Conservation (phyloP, 2,113 vertebrate species). For the Rhombomys opimus region DNA sequence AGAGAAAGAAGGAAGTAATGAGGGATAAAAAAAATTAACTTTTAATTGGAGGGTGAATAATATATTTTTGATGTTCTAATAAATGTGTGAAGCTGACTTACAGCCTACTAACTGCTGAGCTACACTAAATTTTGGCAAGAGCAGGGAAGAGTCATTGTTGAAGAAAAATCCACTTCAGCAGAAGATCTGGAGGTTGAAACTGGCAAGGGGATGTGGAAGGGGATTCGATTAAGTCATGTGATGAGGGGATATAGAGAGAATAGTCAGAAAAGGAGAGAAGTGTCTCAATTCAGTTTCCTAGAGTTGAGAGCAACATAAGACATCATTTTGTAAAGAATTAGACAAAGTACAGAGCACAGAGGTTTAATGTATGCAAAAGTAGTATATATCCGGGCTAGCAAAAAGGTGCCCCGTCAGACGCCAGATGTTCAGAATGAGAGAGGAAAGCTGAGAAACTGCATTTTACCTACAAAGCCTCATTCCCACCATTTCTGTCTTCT, state of each 20-base stretch:
- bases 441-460: neutral
- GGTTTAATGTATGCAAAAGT: constrained; percentile 45
- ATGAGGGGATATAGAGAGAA: neutral
- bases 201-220: neutral
- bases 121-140: constrained; percentile 26
- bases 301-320: constrained; percentile 26
- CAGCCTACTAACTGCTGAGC: neutral
- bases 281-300: constrained; percentile 11
- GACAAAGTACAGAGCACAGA: constrained; percentile 18
- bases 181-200: neutral
- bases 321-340: constrained; percentile 51
- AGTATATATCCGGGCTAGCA: constrained; percentile 46
- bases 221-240: neutral
- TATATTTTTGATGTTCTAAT: constrained; percentile 8
- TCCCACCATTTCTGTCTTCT: neutral
- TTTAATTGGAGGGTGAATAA: constrained; percentile 50
- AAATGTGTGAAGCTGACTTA: constrained; percentile 49
- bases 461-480: neutral
- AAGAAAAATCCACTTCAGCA: constrained; percentile 18
- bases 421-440: constrained; percentile 30
- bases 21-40: constrained; percentile 55
- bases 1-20: neutral
- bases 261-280: neutral
- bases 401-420: neutral
- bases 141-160: neutral